Evolutionary conservation across 1,140 invertebrate species (phyloP).

Genomic region (Leptopilina clavipes): DNA sequence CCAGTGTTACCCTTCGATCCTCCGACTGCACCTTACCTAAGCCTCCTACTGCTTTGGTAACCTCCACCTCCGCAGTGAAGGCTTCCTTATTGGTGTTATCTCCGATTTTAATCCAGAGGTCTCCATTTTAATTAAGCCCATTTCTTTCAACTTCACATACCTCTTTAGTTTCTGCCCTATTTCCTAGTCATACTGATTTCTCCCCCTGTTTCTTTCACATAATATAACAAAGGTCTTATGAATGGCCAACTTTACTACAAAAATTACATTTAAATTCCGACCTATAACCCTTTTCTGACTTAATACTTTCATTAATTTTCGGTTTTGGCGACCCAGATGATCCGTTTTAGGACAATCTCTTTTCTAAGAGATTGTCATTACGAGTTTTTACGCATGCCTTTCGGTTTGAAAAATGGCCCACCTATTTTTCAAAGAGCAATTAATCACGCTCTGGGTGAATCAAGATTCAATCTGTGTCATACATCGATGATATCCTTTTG

Average conservation of each 20-base stretch:
- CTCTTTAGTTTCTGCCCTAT: not conserved
- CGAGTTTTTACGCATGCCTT: constrained; percentile 11
- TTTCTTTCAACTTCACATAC: not conserved
- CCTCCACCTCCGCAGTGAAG: too few species aligned
- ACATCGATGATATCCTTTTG: too few species aligned
- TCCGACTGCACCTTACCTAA: too few species aligned
- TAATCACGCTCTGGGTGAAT: constrained; percentile 58
- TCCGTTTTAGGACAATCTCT: too few species aligned
- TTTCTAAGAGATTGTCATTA: constrained; percentile 32
- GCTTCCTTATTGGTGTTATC: too few species aligned
- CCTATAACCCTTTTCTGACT: not conserved
- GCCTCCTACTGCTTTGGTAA: too few species aligned
- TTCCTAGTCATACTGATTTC: not conserved
- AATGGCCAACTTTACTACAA: not conserved
- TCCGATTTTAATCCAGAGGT: too few species aligned
- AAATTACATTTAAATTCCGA: not conserved
- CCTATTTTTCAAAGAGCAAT: constrained; percentile 46
- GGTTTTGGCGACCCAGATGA: too few species aligned
- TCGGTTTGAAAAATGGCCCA: too few species aligned
- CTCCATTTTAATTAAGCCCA: too few species aligned
- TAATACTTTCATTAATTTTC: too few species aligned
- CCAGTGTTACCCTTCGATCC: too few species aligned
- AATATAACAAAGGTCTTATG: not conserved
- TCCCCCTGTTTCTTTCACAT: not conserved
- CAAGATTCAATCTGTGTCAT: not conserved